Conservation (phyloP, 2,797 vertebrate species). For the Cuniculus paca region DNA sequence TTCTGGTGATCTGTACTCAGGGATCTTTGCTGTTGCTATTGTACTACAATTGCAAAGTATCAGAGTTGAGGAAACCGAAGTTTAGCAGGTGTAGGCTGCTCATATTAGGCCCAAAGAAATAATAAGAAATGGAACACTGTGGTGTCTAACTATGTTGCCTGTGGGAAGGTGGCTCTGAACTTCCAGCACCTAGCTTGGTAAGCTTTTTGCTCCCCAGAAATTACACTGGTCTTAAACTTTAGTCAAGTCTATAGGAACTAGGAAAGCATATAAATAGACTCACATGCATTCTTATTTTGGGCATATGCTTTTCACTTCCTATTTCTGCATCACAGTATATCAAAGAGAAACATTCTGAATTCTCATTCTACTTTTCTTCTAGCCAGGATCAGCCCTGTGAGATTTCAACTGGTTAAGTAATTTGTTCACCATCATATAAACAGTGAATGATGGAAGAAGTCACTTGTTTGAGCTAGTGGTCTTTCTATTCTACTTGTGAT, state of each 20-base stretch:
- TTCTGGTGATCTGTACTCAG: background rate
- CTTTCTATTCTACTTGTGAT: background rate
- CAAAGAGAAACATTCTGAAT: background rate
- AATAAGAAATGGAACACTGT: background rate
- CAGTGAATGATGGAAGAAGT: background rate
- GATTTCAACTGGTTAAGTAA: background rate
- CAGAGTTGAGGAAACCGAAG: background rate
- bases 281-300: background rate
- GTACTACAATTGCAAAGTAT: background rate
- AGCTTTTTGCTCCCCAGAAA: background rate
- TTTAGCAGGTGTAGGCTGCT: background rate
- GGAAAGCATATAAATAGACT: background rate
- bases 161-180: background rate
- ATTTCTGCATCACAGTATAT: background rate
- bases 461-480: background rate
- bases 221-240: background rate
- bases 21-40: background rate
- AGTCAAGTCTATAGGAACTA: background rate
- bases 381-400: background rate
- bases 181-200: background rate
- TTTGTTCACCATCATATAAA: background rate
- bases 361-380: background rate
- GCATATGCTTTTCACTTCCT: background rate
- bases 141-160: background rate
- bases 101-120: background rate